A percentile compares a stretch with the other conserved stretches of the same genome.
phyloP scores from a whole-genome alignment of 1,140 invertebrate genomes.

The Eurosta solidaginis region DNA sequence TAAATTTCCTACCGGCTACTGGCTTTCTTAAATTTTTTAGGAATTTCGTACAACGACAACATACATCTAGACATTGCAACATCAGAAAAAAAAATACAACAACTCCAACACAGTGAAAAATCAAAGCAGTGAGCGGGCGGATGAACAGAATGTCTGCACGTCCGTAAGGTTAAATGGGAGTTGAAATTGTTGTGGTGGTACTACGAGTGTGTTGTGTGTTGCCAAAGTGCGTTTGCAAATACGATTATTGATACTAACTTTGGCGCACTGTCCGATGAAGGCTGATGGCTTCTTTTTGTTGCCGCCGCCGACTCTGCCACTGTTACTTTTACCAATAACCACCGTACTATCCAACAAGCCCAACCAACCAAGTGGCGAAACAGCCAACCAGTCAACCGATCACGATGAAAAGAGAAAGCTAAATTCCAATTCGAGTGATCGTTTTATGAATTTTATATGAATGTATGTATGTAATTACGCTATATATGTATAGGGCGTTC shows the following conservation, averaged over 20 bases:
- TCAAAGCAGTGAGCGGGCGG: background rate
- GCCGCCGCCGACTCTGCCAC: background rate
- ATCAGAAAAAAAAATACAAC: background rate
- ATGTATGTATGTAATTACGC: no score
- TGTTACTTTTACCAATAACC: background rate
- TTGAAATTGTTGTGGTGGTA: background rate
- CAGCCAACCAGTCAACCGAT: background rate
- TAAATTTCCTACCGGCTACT: no score
- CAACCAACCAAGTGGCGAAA: background rate
- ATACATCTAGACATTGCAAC: background rate
- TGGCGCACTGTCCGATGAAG: background rate
- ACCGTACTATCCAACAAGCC: background rate
- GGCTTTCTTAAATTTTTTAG: constrained; percentile 25
- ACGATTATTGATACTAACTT: constrained; percentile 1
- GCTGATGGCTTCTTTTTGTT: background rate
- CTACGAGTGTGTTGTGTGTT: background rate
- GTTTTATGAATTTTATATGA: constrained; percentile 22
- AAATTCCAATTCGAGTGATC: constrained; percentile 29
- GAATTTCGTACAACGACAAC: constrained; percentile 24
- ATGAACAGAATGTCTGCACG: background rate
- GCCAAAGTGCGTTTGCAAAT: background rate
- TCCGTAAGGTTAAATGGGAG: constrained; percentile 17
- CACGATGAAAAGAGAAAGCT: constrained; percentile 31
- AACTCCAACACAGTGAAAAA: background rate
- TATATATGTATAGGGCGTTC: no score